Evolutionary conservation across 2,113 vertebrate genomes (phyloP).

Genomic region (Oncorhynchus mykiss): DNA sequence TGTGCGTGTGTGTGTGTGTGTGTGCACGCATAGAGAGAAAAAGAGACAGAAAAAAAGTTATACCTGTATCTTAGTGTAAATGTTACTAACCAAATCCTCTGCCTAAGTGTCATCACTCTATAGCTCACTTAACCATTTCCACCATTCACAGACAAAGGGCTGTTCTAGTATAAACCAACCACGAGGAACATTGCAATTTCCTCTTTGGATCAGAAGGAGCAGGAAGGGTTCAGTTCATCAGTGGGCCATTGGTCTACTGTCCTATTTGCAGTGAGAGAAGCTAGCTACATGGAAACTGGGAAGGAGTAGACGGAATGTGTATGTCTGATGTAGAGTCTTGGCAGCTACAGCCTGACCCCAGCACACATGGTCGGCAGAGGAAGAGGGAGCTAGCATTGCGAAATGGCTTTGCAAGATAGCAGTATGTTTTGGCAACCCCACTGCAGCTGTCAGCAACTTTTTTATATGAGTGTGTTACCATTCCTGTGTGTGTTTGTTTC

Average conservation of each 20-base stretch:
- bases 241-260: conserved; percentile 16
- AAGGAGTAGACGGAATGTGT: conserved; percentile 37
- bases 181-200: conserved; percentile 15
- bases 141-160: conserved; percentile 8
- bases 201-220: background rate
- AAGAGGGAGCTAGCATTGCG: conserved; percentile 53
- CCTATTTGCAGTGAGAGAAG: too few relatives aligned
- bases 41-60: too few relatives aligned
- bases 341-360: conserved; percentile 51
- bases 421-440: conserved; percentile 54
- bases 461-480: conserved; percentile 25
- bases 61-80: too few relatives aligned
- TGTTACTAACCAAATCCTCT: too few relatives aligned
- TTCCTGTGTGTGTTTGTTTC: background rate
- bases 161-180: background rate
- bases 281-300: background rate
- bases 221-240: background rate
- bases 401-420: conserved; percentile 73
- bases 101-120: background rate
- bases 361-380: conserved; percentile 30
- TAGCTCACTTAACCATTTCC: conserved; percentile 16
- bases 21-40: too few relatives aligned
- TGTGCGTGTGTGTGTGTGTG: background rate
- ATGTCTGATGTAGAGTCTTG: background rate
- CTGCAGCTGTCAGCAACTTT: conserved; percentile 62